Conservation (phyloP, 2,797 vertebrate genomes). For the Myripristis jacobus region DNA sequence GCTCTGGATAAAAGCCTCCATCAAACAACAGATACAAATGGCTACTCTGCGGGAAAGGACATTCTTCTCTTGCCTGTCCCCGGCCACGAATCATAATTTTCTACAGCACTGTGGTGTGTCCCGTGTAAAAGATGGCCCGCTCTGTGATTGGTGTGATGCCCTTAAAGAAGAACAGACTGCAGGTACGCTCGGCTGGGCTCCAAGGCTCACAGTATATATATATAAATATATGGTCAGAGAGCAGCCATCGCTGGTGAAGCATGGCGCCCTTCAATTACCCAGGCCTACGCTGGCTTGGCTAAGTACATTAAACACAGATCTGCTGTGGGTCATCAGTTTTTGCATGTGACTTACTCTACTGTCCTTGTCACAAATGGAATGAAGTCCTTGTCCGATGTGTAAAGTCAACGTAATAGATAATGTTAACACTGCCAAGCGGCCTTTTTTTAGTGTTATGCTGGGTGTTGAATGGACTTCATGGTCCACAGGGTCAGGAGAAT, state of each 20-base stretch:
- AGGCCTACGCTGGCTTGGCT: slow-evolving; percentile 16
- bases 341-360: slow-evolving; percentile 26
- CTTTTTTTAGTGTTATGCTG: slow-evolving; percentile 1
- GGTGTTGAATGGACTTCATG: slow-evolving; percentile 49
- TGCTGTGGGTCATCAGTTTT: slow-evolving; percentile 58
- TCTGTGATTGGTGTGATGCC: slow-evolving; percentile 18
- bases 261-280: slow-evolving; percentile 42
- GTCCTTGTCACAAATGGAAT: slow-evolving; percentile 49
- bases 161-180: slow-evolving; percentile 1
- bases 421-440: slow-evolving; percentile 46
- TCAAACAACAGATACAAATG: slow-evolving; percentile 3
- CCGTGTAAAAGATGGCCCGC: slow-evolving; percentile 17
- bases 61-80: background rate
- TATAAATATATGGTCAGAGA: slow-evolving; percentile 21
- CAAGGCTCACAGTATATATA: slow-evolving; percentile 12
- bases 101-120: background rate
- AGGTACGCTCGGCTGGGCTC: slow-evolving; percentile 6
- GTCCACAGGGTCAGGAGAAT: slow-evolving; percentile 38
- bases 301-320: slow-evolving; percentile 54
- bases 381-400: slow-evolving; percentile 36
- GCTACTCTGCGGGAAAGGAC: slow-evolving; percentile 12
- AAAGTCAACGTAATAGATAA: slow-evolving; percentile 41
- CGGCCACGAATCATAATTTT: slow-evolving; percentile 12
- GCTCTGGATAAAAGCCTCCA: background rate
- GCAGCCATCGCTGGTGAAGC: slow-evolving; percentile 25